Conservation (phyloP, 2,113 vertebrate species). For the Taurulus bubalis region DNA sequence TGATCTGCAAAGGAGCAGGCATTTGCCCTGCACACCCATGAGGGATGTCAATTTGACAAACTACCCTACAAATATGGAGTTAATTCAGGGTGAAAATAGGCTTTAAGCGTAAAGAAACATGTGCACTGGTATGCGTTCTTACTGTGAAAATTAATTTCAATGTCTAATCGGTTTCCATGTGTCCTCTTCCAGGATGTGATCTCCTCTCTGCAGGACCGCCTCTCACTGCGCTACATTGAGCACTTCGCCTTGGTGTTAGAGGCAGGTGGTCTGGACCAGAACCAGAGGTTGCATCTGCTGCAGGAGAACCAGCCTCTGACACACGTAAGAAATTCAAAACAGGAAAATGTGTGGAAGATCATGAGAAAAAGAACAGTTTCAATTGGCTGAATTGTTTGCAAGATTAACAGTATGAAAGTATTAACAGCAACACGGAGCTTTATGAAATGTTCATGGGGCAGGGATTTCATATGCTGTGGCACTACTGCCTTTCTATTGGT, state of each 20-base stretch:
- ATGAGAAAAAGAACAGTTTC: not conserved
- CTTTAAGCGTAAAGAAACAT: constrained; percentile 22
- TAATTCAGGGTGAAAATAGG: constrained; percentile 29
- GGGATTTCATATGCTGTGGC: not conserved
- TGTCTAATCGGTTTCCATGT: constrained; percentile 36
- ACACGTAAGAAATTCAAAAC: constrained; percentile 85
- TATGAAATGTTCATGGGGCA: not conserved
- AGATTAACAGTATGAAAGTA: not conserved
- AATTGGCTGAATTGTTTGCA: not conserved
- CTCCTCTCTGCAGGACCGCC: constrained; percentile 95
- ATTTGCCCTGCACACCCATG: constrained; percentile 27
- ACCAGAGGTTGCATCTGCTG: constrained; percentile 92
- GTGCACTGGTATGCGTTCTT: constrained; percentile 14
- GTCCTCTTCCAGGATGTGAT: constrained; percentile 91
- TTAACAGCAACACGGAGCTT: not conserved
- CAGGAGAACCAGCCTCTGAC: constrained; percentile 97
- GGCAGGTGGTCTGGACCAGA: constrained; percentile 91
- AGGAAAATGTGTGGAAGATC: not conserved
- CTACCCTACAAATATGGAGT: constrained; percentile 18
- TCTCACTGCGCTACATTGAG: constrained; percentile 97
- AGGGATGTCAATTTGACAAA: constrained; percentile 43
- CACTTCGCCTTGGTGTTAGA: constrained; percentile 97
- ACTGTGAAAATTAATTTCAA: constrained; percentile 22
- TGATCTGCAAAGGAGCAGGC: constrained; percentile 26
- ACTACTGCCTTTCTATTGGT: not conserved